Conservation (phyloP, 1,140 invertebrate species). For the Lethrus apterus region DNA sequence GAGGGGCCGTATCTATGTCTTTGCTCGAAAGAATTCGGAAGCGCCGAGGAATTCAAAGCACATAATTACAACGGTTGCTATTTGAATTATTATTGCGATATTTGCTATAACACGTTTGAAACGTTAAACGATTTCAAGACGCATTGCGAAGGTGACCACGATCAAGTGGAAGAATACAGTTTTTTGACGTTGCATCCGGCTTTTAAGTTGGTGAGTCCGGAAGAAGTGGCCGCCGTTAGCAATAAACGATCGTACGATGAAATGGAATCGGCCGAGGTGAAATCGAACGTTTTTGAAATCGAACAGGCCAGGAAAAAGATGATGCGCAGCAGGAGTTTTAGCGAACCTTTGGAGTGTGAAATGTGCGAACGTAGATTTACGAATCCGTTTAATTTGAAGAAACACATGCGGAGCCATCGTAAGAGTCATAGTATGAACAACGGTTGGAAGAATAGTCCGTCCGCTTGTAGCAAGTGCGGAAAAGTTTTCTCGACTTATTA, state of each 20-base stretch:
- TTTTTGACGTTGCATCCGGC: background rate
- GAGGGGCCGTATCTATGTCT: conserved; percentile 21
- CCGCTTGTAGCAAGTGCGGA: conserved; percentile 43
- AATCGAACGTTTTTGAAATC: too few relatives aligned
- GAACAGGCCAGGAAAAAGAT: conserved; percentile 4
- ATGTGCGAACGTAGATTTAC: conserved; percentile 2
- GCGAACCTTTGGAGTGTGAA: background rate
- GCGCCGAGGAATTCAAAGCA: conserved; percentile 29
- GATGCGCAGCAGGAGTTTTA: background rate
- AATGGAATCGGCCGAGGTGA: too few relatives aligned
- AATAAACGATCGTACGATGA: conserved; percentile 1
- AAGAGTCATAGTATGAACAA: conserved; percentile 2
- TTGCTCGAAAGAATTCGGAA: conserved; percentile 27
- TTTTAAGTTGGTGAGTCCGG: background rate
- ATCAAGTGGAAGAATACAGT: conserved; percentile 30
- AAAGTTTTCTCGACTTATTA: conserved; percentile 47
- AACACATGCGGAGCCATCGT: conserved; percentile 3
- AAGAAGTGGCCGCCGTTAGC: background rate
- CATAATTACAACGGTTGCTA: conserved; percentile 32
- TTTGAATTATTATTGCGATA: conserved; percentile 33
- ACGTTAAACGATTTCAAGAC: conserved; percentile 30
- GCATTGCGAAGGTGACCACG: conserved; percentile 30
- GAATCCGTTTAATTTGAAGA: background rate
- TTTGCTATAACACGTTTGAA: conserved; percentile 29
- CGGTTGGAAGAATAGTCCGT: conserved; percentile 9